These are phyloP conservation scores for Chouioia cunea DNA, from an alignment of 2,888 invertebrate species.

Conservation along the genomic window DNA sequence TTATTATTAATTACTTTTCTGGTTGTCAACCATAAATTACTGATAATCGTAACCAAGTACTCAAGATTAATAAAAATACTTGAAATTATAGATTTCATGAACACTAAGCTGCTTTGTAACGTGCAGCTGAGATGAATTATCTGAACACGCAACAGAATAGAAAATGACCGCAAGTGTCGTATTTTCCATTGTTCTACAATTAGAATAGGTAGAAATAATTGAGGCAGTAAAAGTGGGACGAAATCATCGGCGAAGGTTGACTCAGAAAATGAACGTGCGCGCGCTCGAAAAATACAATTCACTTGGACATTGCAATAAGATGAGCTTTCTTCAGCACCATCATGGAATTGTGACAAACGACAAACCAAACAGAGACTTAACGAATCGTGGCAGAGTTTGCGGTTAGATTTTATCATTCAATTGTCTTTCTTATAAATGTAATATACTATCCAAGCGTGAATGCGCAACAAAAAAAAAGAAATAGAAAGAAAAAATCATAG, in stretches of 20 bases:
- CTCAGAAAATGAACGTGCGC: constrained; percentile 14
- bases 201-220: constrained; percentile 20
- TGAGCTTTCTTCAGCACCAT: constrained; percentile 6
- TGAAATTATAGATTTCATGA: too few relatives aligned
- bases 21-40: too few relatives aligned
- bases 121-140: too few relatives aligned
- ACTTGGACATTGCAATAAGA: background rate
- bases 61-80: too few relatives aligned
- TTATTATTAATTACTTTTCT: too few relatives aligned
- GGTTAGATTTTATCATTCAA: constrained; percentile 28
- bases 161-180: background rate
- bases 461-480: constrained; percentile 14
- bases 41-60: too few relatives aligned
- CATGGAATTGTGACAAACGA: constrained; percentile 29
- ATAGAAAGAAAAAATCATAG: constrained; percentile 2
- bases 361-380: constrained; percentile 19
- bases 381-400: constrained; percentile 23
- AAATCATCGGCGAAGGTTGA: constrained; percentile 32
- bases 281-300: background rate
- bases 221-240: constrained; percentile 31
- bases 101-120: too few relatives aligned
- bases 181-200: constrained; percentile 20
- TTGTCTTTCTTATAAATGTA: background rate
- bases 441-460: background rate
- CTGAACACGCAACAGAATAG: too few relatives aligned